Conservation (phyloP, 2,797 vertebrate genomes). For the Poecile montanus region DNA sequence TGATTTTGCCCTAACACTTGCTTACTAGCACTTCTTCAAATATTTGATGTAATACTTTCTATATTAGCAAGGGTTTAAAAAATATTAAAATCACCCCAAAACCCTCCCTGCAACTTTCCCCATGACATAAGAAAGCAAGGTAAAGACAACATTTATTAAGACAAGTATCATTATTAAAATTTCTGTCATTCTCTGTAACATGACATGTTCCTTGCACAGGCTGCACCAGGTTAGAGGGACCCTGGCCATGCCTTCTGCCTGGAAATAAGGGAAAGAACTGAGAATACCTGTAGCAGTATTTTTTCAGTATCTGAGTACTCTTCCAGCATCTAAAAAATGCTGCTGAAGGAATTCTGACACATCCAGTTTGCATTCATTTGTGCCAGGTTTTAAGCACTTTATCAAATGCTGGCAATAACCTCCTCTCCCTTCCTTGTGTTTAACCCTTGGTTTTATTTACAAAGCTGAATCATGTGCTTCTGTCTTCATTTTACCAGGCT, state of each 20-base stretch:
- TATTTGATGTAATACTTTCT: neutral
- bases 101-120: neutral
- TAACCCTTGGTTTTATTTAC: neutral
- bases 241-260: neutral
- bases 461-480: neutral
- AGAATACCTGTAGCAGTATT: neutral
- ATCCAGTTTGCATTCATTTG: neutral
- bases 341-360: neutral
- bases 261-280: fast-evolving
- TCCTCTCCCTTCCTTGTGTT: neutral
- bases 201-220: neutral
- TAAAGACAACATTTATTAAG: neutral
- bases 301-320: neutral
- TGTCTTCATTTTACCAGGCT: neutral
- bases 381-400: neutral
- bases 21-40: neutral
- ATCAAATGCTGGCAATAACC: neutral
- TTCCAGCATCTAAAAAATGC: neutral
- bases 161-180: neutral
- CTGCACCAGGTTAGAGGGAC: neutral
- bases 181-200: neutral
- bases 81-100: neutral
- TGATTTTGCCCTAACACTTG: neutral
- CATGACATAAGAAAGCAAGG: neutral
- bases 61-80: neutral